These are phyloP conservation scores for Felis chaus DNA, from an alignment of 2,113 vertebrate genomes.

Conservation along the genomic window DNA sequence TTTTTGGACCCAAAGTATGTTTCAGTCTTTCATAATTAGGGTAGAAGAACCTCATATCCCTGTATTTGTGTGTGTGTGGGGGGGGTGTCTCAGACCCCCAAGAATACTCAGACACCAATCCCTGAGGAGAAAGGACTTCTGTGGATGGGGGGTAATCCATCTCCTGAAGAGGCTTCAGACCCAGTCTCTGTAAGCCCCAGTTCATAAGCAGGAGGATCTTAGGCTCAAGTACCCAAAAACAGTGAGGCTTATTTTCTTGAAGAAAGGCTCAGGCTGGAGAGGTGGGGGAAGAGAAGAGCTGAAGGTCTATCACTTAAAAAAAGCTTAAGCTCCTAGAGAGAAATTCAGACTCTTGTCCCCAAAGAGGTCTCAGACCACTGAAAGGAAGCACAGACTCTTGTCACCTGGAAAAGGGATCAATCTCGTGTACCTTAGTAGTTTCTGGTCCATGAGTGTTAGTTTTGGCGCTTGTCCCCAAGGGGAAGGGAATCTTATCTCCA, in stretches of 20 bases:
- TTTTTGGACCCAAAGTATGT: not conserved
- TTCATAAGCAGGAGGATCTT: not conserved
- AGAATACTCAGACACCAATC: not conserved
- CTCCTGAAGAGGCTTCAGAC: not conserved
- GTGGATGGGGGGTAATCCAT: not conserved
- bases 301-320: not conserved
- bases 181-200: not conserved
- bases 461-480: not conserved
- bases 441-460: not conserved
- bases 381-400: not conserved
- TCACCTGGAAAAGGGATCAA: not conserved
- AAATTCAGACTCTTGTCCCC: not conserved
- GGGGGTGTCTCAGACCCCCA: not conserved
- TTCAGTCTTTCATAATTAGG: not conserved
- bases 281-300: not conserved
- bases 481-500: not conserved
- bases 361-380: not conserved
- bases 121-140: not conserved
- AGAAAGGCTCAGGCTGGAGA: not conserved
- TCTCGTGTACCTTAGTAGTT: not conserved
- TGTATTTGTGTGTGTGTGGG: not conserved
- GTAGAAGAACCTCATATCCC: not conserved
- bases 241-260: conserved; percentile 22
- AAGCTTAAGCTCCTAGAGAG: conserved; percentile 8
- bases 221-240: not conserved